Evolutionary conservation across 2,113 vertebrate genomes (phyloP), one percentile per base, ranked within the genome.

Genomic region (Pyxicephalus adspersus): DNA sequence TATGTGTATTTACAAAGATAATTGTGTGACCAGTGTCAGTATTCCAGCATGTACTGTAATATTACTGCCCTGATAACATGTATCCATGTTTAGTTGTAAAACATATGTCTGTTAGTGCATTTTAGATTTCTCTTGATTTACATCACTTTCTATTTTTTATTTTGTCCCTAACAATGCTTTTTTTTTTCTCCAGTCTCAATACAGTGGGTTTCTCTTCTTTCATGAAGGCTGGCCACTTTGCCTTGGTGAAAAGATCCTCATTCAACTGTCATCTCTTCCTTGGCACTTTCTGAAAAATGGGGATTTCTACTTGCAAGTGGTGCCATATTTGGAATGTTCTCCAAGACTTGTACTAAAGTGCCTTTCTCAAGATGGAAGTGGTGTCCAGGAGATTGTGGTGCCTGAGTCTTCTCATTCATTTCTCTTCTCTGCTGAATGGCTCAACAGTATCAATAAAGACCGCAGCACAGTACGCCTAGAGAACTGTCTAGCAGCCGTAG

Each of bases 231-330:
- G 96, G 95, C 96, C 96, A 0, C 93, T 97, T 57, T 96, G 92
- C 81, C 88, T 95, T 64, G 92, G 86, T 0, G 89, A 90, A 57
- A 95, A 94, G 83, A 94, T 97, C 64, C 94, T 96, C 0, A 93
- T 97, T 2, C 96, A 97, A 81, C 91, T 97, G 23, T 94, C 95
- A 25, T 95, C 96, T 9, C 83, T 97, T 72, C 95, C 96, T 83
- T 96, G 96, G 96, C 93, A 95, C 89, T 91, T 93, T 64, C 91
- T 97, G 76, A 92, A 91, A 70, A 91, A 93, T 0, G 95, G 94
- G 19, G 96, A 97, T 90, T 97, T 97, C 92, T 97, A 97, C 89
- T 91, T 97, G 60, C 96, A 96, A 88, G 94, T 97, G 83, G 95
- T 96, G 51, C 95, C 96, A 72, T 95, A 95, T 64, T 93, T 94